phyloP scores from a whole-genome alignment of 2,888 invertebrate genomes.

The Boloria selene region DNA sequence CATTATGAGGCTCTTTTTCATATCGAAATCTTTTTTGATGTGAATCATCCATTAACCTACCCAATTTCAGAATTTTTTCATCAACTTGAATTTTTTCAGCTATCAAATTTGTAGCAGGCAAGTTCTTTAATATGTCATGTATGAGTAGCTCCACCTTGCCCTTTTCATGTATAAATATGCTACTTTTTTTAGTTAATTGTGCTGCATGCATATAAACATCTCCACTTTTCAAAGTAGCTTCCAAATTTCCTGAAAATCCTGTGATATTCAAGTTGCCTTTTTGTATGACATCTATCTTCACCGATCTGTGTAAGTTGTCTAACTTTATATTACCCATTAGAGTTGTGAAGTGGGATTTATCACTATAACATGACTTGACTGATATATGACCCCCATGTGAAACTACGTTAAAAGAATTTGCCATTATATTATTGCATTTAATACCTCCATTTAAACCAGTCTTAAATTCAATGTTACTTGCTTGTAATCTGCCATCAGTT shows the following conservation, averaged over 20 bases:
- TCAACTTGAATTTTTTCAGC: constrained; percentile 77
- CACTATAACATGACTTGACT: constrained; percentile 69
- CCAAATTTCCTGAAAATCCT: constrained; percentile 70
- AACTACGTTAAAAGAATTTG: constrained; percentile 60
- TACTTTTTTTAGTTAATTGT: constrained; percentile 70
- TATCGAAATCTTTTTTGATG: constrained; percentile 74
- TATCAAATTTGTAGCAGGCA: constrained; percentile 75
- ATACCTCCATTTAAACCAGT: constrained; percentile 69
- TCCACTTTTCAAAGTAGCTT: constrained; percentile 75
- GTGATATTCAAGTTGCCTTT: constrained; percentile 72
- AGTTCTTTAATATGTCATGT: constrained; percentile 67
- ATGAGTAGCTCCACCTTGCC: constrained; percentile 75
- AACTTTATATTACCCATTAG: constrained; percentile 72
- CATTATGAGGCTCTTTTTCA: constrained; percentile 69
- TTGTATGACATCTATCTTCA: constrained; percentile 75
- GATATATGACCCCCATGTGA: constrained; percentile 72
- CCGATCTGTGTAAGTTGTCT: constrained; percentile 67
- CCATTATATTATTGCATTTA: constrained; percentile 72
- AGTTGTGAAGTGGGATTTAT: constrained; percentile 74
- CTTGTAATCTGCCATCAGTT: constrained; percentile 67
- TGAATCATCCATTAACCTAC: constrained; percentile 75
- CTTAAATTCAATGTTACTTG: constrained; percentile 67
- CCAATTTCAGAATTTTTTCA: constrained; percentile 70
- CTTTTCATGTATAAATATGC: constrained; percentile 79
- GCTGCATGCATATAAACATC: constrained; percentile 75